Conservation (phyloP, 2,113 vertebrate species). For the Neofelis nebulosa region DNA sequence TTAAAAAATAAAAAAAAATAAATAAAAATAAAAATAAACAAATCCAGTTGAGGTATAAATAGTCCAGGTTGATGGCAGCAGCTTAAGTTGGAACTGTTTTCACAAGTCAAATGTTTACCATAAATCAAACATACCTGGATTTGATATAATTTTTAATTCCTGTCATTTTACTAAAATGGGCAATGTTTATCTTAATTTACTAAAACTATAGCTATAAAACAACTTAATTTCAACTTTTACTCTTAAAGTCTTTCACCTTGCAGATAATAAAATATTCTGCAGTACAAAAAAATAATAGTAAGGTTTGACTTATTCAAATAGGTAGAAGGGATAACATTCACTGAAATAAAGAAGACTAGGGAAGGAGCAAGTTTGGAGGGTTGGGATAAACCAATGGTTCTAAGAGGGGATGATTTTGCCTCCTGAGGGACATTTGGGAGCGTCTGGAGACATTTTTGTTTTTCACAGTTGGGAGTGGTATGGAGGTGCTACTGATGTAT, state of each 20-base stretch:
- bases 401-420: not conserved
- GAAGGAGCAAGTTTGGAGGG: not conserved
- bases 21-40: slow-evolving; percentile 34
- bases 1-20: no score
- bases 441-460: not conserved
- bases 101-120: slow-evolving; percentile 28
- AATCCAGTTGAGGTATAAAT: not conserved
- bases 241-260: not conserved
- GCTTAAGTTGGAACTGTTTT: not conserved
- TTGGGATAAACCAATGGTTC: not conserved
- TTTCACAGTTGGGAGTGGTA: not conserved
- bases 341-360: not conserved
- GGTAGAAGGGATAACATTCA: not conserved
- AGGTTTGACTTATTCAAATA: not conserved
- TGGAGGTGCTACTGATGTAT: not conserved
- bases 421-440: not conserved
- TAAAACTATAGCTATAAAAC: not conserved
- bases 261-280: not conserved
- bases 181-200: slow-evolving; percentile 39
- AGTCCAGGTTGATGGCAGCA: not conserved
- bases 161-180: not conserved
- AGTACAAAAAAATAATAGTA: not conserved
- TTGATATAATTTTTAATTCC: slow-evolving; percentile 45
- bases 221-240: slow-evolving; percentile 25
- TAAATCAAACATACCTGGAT: not conserved